phyloP scores from a whole-genome alignment of 2,797 vertebrate genomes.

The Sternotherus odoratus region DNA sequence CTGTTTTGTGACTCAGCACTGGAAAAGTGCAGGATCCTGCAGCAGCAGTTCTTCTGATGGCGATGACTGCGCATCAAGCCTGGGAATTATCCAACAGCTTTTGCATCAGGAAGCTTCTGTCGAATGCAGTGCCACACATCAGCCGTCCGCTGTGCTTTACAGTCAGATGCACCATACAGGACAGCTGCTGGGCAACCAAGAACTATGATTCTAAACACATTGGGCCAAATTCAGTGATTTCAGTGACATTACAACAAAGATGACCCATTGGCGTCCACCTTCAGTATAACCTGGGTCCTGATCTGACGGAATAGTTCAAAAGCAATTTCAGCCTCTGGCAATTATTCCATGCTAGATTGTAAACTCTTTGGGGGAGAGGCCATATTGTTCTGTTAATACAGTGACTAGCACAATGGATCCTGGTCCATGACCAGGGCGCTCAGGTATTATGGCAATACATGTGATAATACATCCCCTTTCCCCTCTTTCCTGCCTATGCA shows the following conservation, averaged over 20 bases:
- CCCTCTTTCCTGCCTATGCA: not conserved
- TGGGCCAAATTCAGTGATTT: not conserved
- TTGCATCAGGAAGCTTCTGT: slow-evolving; percentile 9
- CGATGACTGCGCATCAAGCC: slow-evolving; percentile 35
- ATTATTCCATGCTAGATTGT: not conserved
- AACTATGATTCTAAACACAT: not conserved
- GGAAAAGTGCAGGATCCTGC: slow-evolving; percentile 37
- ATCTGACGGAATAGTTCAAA: not conserved
- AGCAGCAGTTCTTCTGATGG: slow-evolving; percentile 18
- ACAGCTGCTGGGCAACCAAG: not conserved
- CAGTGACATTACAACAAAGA: not conserved
- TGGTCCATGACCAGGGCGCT: not conserved
- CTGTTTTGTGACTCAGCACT: slow-evolving; percentile 59
- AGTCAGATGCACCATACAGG: not conserved
- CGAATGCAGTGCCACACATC: not conserved
- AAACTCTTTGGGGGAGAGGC: accelerated
- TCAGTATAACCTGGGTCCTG: not conserved
- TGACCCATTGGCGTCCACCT: not conserved
- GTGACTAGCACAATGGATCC: not conserved
- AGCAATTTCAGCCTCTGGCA: not conserved
- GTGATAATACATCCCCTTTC: not conserved
- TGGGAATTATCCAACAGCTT: slow-evolving; percentile 33
- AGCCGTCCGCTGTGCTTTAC: not conserved
- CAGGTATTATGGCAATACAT: not conserved
- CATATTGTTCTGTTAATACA: not conserved